phyloP scores from a whole-genome alignment of 2,888 invertebrate genomes.

The Nasonia oneida region DNA sequence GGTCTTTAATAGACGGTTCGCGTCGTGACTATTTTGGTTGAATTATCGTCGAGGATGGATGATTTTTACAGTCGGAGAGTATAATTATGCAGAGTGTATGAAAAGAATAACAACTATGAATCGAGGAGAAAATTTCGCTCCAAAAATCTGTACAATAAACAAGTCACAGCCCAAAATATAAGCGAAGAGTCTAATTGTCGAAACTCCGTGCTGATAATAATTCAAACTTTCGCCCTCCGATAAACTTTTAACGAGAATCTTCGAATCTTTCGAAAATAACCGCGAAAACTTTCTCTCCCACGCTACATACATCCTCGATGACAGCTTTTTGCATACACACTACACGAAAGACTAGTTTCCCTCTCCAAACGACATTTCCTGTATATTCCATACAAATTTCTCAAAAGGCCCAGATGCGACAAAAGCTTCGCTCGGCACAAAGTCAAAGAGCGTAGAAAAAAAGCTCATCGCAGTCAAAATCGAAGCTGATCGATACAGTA shows the following conservation, averaged over 20 bases:
- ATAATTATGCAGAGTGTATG: no score
- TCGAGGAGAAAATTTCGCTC: no score
- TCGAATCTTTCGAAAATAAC: conserved; percentile 8
- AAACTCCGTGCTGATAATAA: not conserved
- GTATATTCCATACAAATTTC: no score
- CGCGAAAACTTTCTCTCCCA: not conserved
- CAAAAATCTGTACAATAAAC: not conserved
- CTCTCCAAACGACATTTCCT: no score
- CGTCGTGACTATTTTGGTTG: no score
- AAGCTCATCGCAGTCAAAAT: not conserved
- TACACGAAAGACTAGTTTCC: no score
- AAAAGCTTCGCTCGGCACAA: no score
- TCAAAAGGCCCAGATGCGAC: no score
- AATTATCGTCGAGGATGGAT: not conserved
- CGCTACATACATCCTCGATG: not conserved
- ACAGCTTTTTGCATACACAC: no score
- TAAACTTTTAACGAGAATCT: conserved; percentile 30
- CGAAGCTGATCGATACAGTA: not conserved
- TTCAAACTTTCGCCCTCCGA: not conserved
- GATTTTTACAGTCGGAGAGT: not conserved
- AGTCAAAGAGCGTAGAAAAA: conserved; percentile 2
- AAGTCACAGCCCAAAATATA: not conserved
- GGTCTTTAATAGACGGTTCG: no score
- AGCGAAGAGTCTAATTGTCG: not conserved
- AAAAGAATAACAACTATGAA: no score